A percentile compares a stretch with the other conserved stretches of the same genome.
These are phyloP conservation scores for Silurus meridionalis DNA, from an alignment of 2,113 vertebrate species.

Conservation along the genomic window DNA sequence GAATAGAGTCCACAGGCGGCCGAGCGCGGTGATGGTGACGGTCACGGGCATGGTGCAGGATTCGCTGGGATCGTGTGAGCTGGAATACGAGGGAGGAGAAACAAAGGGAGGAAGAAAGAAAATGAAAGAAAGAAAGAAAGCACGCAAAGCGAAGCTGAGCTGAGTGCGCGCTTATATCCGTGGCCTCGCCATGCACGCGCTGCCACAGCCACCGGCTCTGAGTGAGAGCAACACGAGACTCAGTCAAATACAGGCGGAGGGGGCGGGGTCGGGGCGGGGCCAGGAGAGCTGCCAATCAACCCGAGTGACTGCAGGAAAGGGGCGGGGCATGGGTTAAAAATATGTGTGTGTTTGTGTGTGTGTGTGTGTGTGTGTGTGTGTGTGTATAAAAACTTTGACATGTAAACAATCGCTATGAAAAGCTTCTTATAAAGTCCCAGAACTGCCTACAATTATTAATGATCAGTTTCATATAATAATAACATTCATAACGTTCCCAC, in stretches of 20 bases:
- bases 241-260: slow-evolving; percentile 85
- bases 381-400: background rate
- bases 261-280: slow-evolving; percentile 53
- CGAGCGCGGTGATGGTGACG: slow-evolving; percentile 86
- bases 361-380: no score
- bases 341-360: no score
- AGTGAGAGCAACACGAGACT: slow-evolving; percentile 77
- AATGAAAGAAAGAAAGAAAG: background rate
- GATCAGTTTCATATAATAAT: no score
- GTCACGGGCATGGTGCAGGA: slow-evolving; percentile 84
- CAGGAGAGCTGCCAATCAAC: slow-evolving; percentile 64
- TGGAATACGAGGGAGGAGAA: background rate
- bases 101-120: background rate
- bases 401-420: background rate
- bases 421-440: no score
- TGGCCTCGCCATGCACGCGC: slow-evolving; percentile 72
- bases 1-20: slow-evolving; percentile 87
- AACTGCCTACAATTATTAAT: no score
- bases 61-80: slow-evolving; percentile 34
- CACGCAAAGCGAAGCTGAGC: background rate
- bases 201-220: slow-evolving; percentile 69
- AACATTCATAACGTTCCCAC: no score
- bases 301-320: slow-evolving; percentile 62
- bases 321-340: background rate
- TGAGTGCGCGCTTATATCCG: slow-evolving; percentile 63